Base-by-base conservation (phyloP, 2,888 invertebrate species). In the Amblyteles armatorius region DNA sequence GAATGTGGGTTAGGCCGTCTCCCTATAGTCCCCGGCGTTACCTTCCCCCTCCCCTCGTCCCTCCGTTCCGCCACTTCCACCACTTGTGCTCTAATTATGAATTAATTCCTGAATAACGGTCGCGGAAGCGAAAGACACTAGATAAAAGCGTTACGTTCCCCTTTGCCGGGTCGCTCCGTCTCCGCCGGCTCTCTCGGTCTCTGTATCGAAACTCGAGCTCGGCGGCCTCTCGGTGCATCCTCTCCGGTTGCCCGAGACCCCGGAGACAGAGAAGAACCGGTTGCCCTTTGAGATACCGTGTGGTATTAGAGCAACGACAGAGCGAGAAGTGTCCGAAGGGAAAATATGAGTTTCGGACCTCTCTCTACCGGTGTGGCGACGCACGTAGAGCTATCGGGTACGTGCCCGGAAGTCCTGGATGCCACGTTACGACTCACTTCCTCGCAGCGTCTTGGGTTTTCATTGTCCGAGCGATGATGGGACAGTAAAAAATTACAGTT, bases 21-120 rank as follows among this genome's bases (percentile, higher is more conserved):
- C 88, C 86, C 90, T 83, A 87, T 89, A 90, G 89, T 88, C 89
- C 88, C 67, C 76, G 50, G 60, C 29, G 26, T 60, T 60, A 60
- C 29, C 60, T 78, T 73, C 57, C 82, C 73, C 57, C 73, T 67
- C 65, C 26, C 16, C 50, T 55, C 36, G 9, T 11, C 55, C 55
- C 22, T 1, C 55, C 29, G 16, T 50, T 68, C 48, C 44, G 6
- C 63, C 67, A 52, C 52, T 65, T 65, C 40, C 85, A 89, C 91
- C 90, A 36, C 69, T 52, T 22, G 50, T 82, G 92, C 91, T 93
- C 92, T 92, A 93, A 93, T 93, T 93, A 93, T 92, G 91, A 93
- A 93, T 93, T 93, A 92, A 93, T 93, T 91, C 91, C 88, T 89
- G 90, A 91, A 93, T 93, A 93, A 93, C 92, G 92, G 93, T 93